A percentile compares a stretch with the other conserved stretches of the same genome.
These are phyloP conservation scores for Ochotona princeps DNA, from an alignment of 2,113 vertebrate species.

Conservation along the genomic window DNA sequence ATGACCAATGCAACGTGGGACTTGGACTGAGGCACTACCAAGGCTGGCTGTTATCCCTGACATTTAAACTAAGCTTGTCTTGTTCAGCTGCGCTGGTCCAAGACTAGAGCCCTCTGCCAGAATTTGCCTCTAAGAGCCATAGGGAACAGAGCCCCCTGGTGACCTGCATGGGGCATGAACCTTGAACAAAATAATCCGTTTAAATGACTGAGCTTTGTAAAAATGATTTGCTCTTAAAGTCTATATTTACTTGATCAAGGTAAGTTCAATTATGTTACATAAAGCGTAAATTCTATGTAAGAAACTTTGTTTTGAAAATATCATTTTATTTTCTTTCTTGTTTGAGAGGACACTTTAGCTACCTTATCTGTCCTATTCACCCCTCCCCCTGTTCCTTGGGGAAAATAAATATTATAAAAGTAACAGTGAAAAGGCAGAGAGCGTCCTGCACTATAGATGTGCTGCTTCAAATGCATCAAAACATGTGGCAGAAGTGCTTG, in stretches of 20 bases:
- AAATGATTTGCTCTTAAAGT: not conserved
- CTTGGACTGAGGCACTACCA: not conserved
- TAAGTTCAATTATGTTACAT: not conserved
- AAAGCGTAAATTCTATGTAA: constrained; percentile 30
- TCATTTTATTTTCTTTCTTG: constrained; percentile 45
- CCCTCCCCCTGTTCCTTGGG: not conserved
- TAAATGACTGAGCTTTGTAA: not conserved
- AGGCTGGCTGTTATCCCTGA: too few species aligned
- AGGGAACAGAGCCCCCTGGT: not conserved
- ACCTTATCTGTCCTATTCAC: not conserved
- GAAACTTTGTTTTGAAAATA: not conserved
- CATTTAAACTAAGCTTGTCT: not conserved
- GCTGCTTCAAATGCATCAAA: constrained; percentile 4
- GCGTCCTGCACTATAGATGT: not conserved
- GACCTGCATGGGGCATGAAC: not conserved
- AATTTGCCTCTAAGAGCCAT: not conserved
- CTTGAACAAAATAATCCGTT: not conserved
- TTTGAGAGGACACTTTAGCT: not conserved
- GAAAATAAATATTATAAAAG: constrained; percentile 1
- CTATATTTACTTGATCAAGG: not conserved
- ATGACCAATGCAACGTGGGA: not conserved
- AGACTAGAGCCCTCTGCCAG: not conserved
- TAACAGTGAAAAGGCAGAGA: not conserved
- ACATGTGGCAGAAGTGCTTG: not conserved
- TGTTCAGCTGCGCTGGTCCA: not conserved